A percentile compares a stretch with the other conserved stretches of the same genome.
phyloP scores from a whole-genome alignment of 2,888 invertebrate genomes.

The Amphimallon solstitiale region DNA sequence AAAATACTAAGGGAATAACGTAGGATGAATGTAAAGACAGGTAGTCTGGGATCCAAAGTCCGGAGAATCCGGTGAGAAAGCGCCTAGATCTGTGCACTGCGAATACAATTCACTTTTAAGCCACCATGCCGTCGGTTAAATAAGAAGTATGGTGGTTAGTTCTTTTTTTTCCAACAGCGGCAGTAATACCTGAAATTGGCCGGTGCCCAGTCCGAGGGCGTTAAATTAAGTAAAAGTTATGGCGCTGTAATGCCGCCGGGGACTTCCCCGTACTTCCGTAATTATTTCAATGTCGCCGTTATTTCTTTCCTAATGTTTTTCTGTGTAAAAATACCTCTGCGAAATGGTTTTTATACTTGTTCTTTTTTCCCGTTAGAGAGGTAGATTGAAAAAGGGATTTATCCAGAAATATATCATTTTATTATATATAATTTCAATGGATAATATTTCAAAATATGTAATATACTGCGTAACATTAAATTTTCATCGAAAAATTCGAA shows the following conservation, averaged over 20 bases:
- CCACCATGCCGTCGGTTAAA: constrained; percentile 5
- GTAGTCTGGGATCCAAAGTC: constrained; percentile 1
- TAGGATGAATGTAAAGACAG: background rate
- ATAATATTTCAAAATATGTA: too few species aligned
- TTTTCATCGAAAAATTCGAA: too few species aligned
- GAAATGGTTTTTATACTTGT: too few species aligned
- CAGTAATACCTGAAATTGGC: constrained; percentile 30
- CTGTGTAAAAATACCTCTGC: too few species aligned
- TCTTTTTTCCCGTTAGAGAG: too few species aligned
- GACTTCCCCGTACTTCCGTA: background rate
- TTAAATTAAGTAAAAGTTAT: constrained; percentile 32
- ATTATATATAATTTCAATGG: too few species aligned
- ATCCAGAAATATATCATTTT: too few species aligned
- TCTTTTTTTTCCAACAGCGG: constrained; percentile 12
- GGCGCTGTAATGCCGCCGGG: constrained; percentile 2
- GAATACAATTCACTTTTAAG: background rate
- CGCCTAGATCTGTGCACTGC: background rate
- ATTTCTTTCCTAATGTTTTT: background rate
- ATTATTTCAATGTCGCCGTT: constrained; percentile 29
- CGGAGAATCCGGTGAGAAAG: constrained; percentile 5
- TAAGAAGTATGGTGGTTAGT: constrained; percentile 30
- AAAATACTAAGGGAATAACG: too few species aligned
- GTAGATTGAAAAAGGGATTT: too few species aligned
- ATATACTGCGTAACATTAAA: too few species aligned
- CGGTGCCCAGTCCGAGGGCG: constrained; percentile 8